Evolutionary conservation across 2,797 vertebrate genomes (phyloP), one percentile per base, ranked within the genome.

Genomic region (Gobionotothen gibberifrons): DNA sequence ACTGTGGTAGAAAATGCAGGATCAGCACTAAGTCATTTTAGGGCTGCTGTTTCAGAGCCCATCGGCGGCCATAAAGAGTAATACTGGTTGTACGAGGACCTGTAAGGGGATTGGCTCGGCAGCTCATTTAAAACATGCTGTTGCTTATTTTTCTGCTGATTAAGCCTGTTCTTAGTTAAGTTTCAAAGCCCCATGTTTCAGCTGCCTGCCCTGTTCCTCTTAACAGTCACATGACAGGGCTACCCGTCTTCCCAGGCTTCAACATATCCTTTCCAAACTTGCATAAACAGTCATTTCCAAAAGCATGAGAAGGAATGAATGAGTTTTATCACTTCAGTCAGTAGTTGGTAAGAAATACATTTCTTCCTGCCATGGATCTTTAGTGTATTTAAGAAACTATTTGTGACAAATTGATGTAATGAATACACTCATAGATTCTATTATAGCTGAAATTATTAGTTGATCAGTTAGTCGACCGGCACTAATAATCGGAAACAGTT

Each of bases 201-300:
- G 32, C 69, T 42, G 36, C n/a, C 21, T 14, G 3, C 68, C 21
- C 36, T 82, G 76, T 90, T 93, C 89, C 86, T 89, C 83, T 84
- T 85, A 69, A 44, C 12, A 51, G 83, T 93, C 92, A 91, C 82
- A 89, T 92, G 91, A 88, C 36, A 19, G 29, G 5, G 39, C 59
- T 32, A 78, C 58, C 16, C 59, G 72, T 74, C 65, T 78, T 53
- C 22, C 17, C 11, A 0, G 42, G 62, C 55, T 58, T 61, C 29
- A 79, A 54, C 54, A 58, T 55, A 66, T 54, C 26, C 52, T 76
- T 85, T 69, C 59, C 66, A 61, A 72, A 67, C 5, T 72, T 70
- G 0, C 79, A 48, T 49, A 12, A 53, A 3, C 16, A 13, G 77
- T 74, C 12, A 57, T 81, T 80, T 72, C 74, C 73, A 78, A 13